phyloP scores from a whole-genome alignment of 2,888 invertebrate genomes.

The Sceliomorpha sp. region DNA sequence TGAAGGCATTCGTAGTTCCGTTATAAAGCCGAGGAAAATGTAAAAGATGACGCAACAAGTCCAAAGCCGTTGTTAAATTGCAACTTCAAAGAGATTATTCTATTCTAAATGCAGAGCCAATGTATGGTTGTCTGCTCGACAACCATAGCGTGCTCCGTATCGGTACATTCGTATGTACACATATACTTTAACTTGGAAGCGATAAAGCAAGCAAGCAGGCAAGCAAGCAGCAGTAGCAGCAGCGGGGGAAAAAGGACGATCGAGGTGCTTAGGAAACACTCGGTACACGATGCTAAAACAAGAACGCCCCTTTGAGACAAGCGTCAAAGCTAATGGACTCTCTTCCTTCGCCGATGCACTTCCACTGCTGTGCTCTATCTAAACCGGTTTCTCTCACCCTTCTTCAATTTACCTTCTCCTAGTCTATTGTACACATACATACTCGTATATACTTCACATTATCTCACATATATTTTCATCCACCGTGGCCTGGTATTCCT shows the following conservation, averaged over 20 bases:
- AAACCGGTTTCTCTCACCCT: constrained; percentile 46
- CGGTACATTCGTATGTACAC: constrained; percentile 28
- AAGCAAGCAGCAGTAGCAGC: too few species aligned
- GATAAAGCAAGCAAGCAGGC: too few species aligned
- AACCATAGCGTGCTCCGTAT: constrained; percentile 38
- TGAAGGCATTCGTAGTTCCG: constrained; percentile 26
- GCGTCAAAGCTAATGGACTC: constrained; percentile 77
- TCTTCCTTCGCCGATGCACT: constrained; percentile 39
- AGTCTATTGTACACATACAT: neutral
- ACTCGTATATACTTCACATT: neutral
- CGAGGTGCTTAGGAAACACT: constrained; percentile 75
- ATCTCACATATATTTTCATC: neutral
- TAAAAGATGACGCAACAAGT: constrained; percentile 45
- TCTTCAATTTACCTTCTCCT: constrained; percentile 15
- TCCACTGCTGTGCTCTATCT: constrained; percentile 28
- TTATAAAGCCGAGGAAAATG: constrained; percentile 37
- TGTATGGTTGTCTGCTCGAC: constrained; percentile 38
- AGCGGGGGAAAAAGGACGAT: constrained; percentile 64
- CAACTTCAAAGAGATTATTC: constrained; percentile 48
- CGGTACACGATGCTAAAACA: constrained; percentile 74
- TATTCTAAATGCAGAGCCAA: constrained; percentile 44
- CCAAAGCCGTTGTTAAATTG: constrained; percentile 42
- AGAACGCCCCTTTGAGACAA: constrained; percentile 74
- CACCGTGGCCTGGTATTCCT: neutral
- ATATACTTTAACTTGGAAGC: constrained; percentile 58